Percentiles rank a stretch among this genome's conserved stretches.
Evolutionary conservation across 2,888 invertebrate species (phyloP).

Genomic region (Oscheius myriophilus): DNA sequence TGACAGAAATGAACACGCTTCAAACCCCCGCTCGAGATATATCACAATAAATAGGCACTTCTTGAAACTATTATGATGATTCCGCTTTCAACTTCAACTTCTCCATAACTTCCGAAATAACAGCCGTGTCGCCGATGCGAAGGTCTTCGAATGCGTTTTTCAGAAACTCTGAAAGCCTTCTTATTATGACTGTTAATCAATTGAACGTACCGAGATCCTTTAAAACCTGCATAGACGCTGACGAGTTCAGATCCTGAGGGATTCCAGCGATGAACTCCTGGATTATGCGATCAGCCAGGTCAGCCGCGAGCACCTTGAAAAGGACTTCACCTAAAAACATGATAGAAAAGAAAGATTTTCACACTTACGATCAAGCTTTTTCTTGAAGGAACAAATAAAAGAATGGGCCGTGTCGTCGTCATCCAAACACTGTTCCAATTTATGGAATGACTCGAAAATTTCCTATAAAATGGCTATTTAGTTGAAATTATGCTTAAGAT

Average conservation of each 20-base stretch:
- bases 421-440: conserved; percentile 36
- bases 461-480: neutral
- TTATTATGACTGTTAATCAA: neutral
- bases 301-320: conserved; percentile 35
- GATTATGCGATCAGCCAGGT: conserved; percentile 30
- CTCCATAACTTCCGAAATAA: conserved; percentile 28
- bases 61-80: too few species aligned
- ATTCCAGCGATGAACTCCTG: conserved; percentile 24
- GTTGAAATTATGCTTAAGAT: too few species aligned
- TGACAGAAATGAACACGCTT: neutral
- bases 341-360: neutral
- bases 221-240: conserved; percentile 25
- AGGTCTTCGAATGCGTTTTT: conserved; percentile 43
- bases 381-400: conserved; percentile 33
- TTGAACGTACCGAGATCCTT: conserved; percentile 30
- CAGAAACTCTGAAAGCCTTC: conserved; percentile 31
- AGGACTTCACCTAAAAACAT: conserved; percentile 34
- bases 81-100: conserved; percentile 4
- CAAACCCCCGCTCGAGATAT: neutral
- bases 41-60: neutral
- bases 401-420: conserved; percentile 34
- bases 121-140: conserved; percentile 33
- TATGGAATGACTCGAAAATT: conserved; percentile 38
- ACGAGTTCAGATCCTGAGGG: conserved; percentile 5
- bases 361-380: conserved; percentile 37